Conservation (phyloP, 2,888 invertebrate genomes). For the Phoenoteleia sp. region DNA sequence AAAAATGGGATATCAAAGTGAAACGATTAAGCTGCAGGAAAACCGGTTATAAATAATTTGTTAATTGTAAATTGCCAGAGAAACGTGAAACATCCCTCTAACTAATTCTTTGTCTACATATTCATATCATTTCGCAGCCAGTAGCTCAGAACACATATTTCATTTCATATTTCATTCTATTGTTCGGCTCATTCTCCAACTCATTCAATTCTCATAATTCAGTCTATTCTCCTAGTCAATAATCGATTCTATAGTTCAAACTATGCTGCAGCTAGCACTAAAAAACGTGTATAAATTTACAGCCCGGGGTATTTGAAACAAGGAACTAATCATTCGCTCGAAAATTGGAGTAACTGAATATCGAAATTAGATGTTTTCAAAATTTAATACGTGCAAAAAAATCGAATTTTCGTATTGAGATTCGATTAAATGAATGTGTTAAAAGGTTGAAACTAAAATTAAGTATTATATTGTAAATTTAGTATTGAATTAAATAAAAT, state of each 20-base stretch:
- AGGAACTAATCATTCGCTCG: constrained; percentile 31
- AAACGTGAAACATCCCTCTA: constrained; percentile 50
- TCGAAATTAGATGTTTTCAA: too few species aligned
- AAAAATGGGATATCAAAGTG: too few species aligned
- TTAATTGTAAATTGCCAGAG: constrained; percentile 1
- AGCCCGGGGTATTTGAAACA: constrained; percentile 26
- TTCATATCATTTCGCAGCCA: constrained; percentile 56
- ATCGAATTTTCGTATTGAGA: background rate
- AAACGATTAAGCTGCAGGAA: too few species aligned
- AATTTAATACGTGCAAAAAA: too few species aligned
- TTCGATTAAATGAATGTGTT: background rate
- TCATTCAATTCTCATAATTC: constrained; percentile 64
- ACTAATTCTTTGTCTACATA: constrained; percentile 65
- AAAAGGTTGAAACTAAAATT: too few species aligned
- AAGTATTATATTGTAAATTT: too few species aligned
- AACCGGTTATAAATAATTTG: constrained; percentile 24
- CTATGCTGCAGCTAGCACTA: constrained; percentile 31
- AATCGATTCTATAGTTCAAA: constrained; percentile 57
- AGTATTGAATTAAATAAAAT: too few species aligned
- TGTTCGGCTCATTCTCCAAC: constrained; percentile 63
- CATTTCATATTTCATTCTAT: constrained; percentile 60
- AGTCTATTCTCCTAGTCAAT: constrained; percentile 62
- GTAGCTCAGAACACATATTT: constrained; percentile 61
- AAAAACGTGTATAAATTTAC: constrained; percentile 52
- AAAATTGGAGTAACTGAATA: too few species aligned